phyloP scores from a whole-genome alignment of 2,797 vertebrate species.

The Mus minutoides region DNA sequence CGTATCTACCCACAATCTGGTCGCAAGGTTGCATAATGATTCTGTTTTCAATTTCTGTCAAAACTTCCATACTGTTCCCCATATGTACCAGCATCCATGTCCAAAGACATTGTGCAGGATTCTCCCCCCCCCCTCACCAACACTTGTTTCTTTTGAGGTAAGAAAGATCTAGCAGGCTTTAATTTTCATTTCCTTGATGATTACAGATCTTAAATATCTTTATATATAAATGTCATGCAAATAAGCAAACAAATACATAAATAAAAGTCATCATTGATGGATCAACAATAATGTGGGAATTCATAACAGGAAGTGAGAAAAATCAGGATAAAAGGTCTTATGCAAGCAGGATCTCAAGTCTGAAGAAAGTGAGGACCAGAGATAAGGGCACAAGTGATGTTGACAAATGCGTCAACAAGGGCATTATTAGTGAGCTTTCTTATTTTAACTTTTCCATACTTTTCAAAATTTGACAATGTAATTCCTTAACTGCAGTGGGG shows the following conservation, averaged over 20 bases:
- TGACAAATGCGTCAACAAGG: neutral
- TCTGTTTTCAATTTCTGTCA: neutral
- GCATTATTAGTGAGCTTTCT: neutral
- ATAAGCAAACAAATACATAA: neutral
- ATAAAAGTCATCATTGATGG: neutral
- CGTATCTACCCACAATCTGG: neutral
- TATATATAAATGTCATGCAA: neutral
- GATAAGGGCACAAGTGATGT: neutral
- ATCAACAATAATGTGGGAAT: neutral
- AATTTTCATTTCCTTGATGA: neutral
- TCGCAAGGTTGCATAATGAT: neutral
- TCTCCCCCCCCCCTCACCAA: neutral
- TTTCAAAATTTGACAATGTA: conserved; percentile 34
- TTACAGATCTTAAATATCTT: neutral
- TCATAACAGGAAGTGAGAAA: neutral
- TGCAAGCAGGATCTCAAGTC: neutral
- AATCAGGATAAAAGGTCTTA: neutral
- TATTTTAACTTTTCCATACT: neutral
- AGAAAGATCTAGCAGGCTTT: neutral
- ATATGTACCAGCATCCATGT: neutral
- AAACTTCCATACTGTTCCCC: neutral
- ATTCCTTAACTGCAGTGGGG: neutral
- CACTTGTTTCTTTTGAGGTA: neutral
- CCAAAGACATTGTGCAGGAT: neutral
- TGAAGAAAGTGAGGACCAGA: neutral